Conservation (phyloP, 2,888 invertebrate genomes). For the Pandemis heparana region DNA sequence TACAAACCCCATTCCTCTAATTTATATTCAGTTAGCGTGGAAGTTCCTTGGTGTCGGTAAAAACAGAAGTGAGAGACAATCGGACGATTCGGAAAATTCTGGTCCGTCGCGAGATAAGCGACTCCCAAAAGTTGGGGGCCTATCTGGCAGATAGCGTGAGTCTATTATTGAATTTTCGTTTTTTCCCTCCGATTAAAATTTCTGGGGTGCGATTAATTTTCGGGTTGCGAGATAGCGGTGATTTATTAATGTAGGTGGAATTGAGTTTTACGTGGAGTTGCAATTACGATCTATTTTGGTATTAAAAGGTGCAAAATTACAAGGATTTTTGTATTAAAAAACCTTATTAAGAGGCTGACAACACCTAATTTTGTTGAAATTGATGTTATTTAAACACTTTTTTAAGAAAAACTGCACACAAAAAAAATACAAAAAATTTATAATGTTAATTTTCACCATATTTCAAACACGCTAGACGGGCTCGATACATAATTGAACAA, state of each 20-base stretch:
- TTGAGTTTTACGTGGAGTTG: not conserved
- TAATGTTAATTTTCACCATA: too few relatives aligned
- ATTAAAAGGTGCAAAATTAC: not conserved
- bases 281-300: not conserved
- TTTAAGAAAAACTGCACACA: too few relatives aligned
- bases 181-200: conserved; percentile 32
- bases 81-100: conserved; percentile 25
- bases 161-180: conserved; percentile 38
- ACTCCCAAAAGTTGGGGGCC: conserved; percentile 31
- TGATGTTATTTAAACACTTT: too few relatives aligned
- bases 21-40: conserved; percentile 43
- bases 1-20: conserved; percentile 40
- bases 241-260: conserved; percentile 11
- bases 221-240: conserved; percentile 6
- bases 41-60: conserved; percentile 34
- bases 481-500: too few relatives aligned
- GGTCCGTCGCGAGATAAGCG: conserved; percentile 32
- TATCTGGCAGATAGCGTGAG: conserved; percentile 19
- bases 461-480: too few relatives aligned
- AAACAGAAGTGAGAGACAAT: conserved; percentile 40
- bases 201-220: conserved; percentile 27
- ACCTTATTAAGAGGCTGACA: too few relatives aligned
- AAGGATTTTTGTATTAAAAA: not conserved
- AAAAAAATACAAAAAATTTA: too few relatives aligned
- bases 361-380: too few relatives aligned